Conservation (phyloP, 2,888 invertebrate genomes). For the Oxycera nigricornis region DNA sequence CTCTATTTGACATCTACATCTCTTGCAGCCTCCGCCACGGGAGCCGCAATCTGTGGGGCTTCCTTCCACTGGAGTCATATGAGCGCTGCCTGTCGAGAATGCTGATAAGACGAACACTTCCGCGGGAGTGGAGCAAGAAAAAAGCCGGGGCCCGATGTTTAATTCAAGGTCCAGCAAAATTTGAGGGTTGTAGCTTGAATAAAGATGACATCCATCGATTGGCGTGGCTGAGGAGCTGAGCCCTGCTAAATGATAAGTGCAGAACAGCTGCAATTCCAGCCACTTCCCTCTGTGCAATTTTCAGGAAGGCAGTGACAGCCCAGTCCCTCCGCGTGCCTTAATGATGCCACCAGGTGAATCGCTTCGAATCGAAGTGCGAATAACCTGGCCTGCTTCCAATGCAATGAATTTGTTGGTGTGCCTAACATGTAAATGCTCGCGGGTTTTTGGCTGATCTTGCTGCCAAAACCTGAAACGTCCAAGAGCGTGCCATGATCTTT, state of each 20-base stretch:
- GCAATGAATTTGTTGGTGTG: too few species aligned
- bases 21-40: background rate
- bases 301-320: background rate
- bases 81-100: background rate
- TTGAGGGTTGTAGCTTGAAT: background rate
- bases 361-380: background rate
- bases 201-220: background rate
- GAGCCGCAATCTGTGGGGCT: background rate
- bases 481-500: too few species aligned
- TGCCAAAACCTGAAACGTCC: too few species aligned
- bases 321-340: background rate
- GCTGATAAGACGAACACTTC: constrained; percentile 1
- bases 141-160: background rate
- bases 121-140: background rate
- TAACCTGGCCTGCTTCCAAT: background rate
- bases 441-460: too few species aligned
- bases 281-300: background rate
- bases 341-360: background rate
- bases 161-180: background rate
- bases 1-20: constrained; percentile 61
- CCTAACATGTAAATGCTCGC: too few species aligned
- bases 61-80: background rate
- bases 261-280: background rate
- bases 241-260: background rate
- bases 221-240: background rate